phyloP scores from a whole-genome alignment of 2,113 vertebrate genomes.

The Felis catus region DNA sequence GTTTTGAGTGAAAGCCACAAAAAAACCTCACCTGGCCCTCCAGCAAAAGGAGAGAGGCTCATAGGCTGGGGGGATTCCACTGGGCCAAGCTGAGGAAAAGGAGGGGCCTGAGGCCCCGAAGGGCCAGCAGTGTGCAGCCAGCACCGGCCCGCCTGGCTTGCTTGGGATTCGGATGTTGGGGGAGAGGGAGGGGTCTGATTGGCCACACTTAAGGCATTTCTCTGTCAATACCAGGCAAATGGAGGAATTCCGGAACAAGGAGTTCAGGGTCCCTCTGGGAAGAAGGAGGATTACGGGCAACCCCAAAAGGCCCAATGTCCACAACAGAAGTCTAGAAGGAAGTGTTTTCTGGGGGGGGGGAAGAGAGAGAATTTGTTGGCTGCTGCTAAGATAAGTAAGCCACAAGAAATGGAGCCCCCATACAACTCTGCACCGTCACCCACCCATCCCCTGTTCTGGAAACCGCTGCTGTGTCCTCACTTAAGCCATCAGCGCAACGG shows the following conservation, averaged over 20 bases:
- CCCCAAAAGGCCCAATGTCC: neutral
- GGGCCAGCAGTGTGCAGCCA: rapidly evolving
- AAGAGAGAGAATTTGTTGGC: neutral
- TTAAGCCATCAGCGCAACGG: neutral
- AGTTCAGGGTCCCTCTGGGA: constrained; percentile 72
- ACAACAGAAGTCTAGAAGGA: neutral
- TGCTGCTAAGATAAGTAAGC: neutral
- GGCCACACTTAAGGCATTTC: constrained; percentile 81
- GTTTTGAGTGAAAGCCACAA: neutral
- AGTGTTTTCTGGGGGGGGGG: neutral
- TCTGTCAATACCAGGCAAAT: constrained; percentile 80
- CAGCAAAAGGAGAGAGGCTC: neutral
- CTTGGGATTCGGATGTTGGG: constrained; percentile 79
- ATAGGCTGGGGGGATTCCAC: neutral
- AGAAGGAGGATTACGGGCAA: constrained; percentile 82
- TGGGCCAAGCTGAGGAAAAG: neutral
- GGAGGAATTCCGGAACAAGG: constrained; percentile 82
- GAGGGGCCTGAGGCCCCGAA: neutral
- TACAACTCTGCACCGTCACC: rapidly evolving
- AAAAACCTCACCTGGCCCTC: neutral
- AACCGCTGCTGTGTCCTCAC: neutral
- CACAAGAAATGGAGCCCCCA: neutral
- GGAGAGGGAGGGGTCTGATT: constrained; percentile 80
- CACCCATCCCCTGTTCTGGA: too few relatives aligned
- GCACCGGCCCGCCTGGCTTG: constrained; percentile 76